These are phyloP conservation scores for Uloborus diversus DNA, from an alignment of 1,140 invertebrate genomes.

Conservation along the genomic window DNA sequence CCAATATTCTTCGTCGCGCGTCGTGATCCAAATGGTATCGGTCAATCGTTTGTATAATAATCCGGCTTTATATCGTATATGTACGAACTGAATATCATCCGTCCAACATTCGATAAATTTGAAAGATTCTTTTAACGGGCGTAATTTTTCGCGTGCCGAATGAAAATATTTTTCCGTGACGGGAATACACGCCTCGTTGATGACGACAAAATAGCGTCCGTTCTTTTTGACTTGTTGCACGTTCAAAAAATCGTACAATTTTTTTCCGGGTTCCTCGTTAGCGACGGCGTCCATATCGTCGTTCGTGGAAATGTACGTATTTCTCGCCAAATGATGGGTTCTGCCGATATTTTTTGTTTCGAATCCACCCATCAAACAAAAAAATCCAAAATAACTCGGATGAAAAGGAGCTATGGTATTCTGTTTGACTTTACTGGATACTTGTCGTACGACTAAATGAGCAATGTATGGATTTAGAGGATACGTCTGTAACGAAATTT, in stretches of 20 bases:
- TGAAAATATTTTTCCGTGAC: slow-evolving; percentile 1
- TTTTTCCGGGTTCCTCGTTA: neutral
- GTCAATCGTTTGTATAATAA: slow-evolving; percentile 10
- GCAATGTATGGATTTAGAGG: slow-evolving; percentile 15
- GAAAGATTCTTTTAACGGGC: neutral
- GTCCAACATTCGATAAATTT: slow-evolving; percentile 20
- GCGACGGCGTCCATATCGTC: neutral
- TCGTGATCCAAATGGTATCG: slow-evolving; percentile 3
- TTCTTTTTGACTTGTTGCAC: neutral
- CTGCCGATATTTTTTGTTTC: slow-evolving; percentile 38
- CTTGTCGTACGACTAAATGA: slow-evolving; percentile 26
- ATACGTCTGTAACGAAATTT: slow-evolving; percentile 3
- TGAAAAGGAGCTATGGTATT: neutral
- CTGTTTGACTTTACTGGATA: slow-evolving; percentile 34
- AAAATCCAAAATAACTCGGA: slow-evolving; percentile 39
- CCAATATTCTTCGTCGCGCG: slow-evolving; percentile 18
- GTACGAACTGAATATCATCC: neutral
- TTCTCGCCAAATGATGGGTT: neutral
- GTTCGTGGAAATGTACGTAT: slow-evolving; percentile 15
- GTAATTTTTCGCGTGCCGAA: neutral
- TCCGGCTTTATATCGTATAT: slow-evolving; percentile 20
- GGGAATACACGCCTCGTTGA: slow-evolving; percentile 30
- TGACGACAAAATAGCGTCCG: slow-evolving; percentile 8
- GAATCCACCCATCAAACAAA: slow-evolving; percentile 15
- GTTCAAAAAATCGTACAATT: neutral